Evolutionary conservation across 2,888 invertebrate species (phyloP).

Genomic region (Leptopilina drosophilae): DNA sequence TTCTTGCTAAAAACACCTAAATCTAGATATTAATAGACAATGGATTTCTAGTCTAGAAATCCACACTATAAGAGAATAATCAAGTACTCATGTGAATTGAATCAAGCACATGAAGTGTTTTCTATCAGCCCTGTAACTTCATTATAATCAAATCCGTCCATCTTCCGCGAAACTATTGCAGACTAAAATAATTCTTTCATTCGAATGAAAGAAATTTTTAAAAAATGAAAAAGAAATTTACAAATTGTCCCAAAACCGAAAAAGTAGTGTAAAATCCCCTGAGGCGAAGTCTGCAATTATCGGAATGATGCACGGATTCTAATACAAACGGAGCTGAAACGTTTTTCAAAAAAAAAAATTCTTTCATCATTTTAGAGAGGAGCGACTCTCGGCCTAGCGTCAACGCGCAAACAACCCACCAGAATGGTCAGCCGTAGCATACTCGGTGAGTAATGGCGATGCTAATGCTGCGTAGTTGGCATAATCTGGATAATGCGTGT

Average conservation of each 20-base stretch:
- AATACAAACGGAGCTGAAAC: neutral
- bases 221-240: no score
- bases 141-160: slow-evolving; percentile 11
- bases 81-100: slow-evolving; percentile 29
- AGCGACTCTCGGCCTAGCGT: slow-evolving; percentile 78
- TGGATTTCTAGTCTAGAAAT: slow-evolving; percentile 5
- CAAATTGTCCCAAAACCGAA: no score
- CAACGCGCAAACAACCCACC: slow-evolving; percentile 96
- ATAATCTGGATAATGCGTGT: slow-evolving; percentile 92
- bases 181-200: no score
- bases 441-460: slow-evolving; percentile 90
- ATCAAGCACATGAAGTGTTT: slow-evolving; percentile 20
- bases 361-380: slow-evolving; percentile 26
- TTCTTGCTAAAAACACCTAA: slow-evolving; percentile 61
- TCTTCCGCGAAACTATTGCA: slow-evolving; percentile 5
- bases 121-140: neutral
- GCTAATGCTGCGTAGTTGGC: slow-evolving; percentile 92
- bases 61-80: slow-evolving; percentile 15
- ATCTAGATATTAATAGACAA: slow-evolving; percentile 44
- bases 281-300: neutral
- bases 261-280: neutral
- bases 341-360: neutral
- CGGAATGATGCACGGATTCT: neutral
- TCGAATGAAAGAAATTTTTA: no score
- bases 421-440: slow-evolving; percentile 93